Conservation (phyloP, 2,797 vertebrate genomes). For the Enteromius mattozi region DNA sequence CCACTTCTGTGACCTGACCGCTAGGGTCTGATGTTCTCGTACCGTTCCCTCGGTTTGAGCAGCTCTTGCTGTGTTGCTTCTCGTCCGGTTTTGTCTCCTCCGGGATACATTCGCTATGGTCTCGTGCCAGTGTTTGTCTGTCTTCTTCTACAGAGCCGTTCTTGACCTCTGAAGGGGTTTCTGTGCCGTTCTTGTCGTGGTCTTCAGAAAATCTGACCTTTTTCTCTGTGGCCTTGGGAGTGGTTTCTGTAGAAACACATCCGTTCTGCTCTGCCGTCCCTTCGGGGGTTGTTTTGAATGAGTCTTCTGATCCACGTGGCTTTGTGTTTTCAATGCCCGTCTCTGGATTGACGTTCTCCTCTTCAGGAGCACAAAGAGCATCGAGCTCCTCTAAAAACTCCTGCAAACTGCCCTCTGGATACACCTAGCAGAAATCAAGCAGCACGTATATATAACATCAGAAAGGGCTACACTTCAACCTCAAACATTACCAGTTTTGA, state of each 20-base stretch:
- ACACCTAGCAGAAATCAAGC: slow-evolving; percentile 58
- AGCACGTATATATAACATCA: background rate
- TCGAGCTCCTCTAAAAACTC: slow-evolving; percentile 81
- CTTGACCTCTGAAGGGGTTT: slow-evolving; percentile 60
- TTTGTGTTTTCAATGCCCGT: slow-evolving; percentile 60
- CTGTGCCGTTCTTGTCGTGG: slow-evolving; percentile 55
- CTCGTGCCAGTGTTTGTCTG: slow-evolving; percentile 44
- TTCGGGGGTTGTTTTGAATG: background rate
- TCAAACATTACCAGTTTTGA: background rate
- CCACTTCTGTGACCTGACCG: no score
- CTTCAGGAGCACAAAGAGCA: slow-evolving; percentile 69
- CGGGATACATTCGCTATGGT: slow-evolving; percentile 53
- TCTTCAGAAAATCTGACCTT: slow-evolving; percentile 79
- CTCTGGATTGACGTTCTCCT: slow-evolving; percentile 47
- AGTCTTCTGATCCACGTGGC: slow-evolving; percentile 49
- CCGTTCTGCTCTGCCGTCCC: background rate
- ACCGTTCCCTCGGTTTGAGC: slow-evolving; percentile 74
- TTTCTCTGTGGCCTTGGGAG: slow-evolving; percentile 70
- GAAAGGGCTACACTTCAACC: background rate
- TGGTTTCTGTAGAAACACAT: slow-evolving; percentile 29
- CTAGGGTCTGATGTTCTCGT: background rate
- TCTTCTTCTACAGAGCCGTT: slow-evolving; percentile 42
- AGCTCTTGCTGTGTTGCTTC: slow-evolving; percentile 70
- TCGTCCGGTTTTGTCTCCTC: slow-evolving; percentile 61
- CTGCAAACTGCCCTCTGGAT: slow-evolving; percentile 72